phyloP scores from a whole-genome alignment of 2,888 invertebrate species.

The Chaetoderma sp. region DNA sequence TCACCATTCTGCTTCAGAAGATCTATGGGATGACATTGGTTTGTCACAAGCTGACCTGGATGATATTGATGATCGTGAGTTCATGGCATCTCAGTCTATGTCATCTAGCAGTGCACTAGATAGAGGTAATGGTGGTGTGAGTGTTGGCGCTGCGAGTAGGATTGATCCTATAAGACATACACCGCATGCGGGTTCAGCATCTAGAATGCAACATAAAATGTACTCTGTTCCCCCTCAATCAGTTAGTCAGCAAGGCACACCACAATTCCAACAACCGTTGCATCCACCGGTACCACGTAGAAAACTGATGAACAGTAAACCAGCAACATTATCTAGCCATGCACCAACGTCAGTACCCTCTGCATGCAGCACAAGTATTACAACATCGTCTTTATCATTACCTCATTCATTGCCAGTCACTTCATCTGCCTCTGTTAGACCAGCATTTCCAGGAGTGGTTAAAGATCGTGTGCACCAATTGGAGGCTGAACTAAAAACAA shows the following conservation, averaged over 20 bases:
- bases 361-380: not conserved
- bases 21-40: slow-evolving; percentile 44
- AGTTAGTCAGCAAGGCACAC: too few relatives aligned
- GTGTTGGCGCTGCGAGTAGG: too few relatives aligned
- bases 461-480: not conserved
- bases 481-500: too few relatives aligned
- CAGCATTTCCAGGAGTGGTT: not conserved
- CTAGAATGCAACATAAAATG: too few relatives aligned
- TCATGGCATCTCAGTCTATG: slow-evolving; percentile 39
- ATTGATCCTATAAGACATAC: too few relatives aligned
- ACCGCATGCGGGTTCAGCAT: too few relatives aligned
- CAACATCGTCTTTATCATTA: not conserved
- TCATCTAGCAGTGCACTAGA: not conserved
- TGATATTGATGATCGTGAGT: slow-evolving; percentile 34
- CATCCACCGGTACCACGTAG: not conserved
- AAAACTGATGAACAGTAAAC: not conserved
- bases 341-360: not conserved
- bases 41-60: slow-evolving; percentile 44
- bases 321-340: not conserved
- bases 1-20: too few relatives aligned
- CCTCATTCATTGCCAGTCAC: not conserved
- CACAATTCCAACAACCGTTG: too few relatives aligned
- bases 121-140: not conserved
- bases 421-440: not conserved
- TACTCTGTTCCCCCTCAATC: too few relatives aligned